These are phyloP conservation scores for Palythoa caribaeorum DNA, from an alignment of 92 coral and sea anemone species.

Conservation along the genomic window DNA sequence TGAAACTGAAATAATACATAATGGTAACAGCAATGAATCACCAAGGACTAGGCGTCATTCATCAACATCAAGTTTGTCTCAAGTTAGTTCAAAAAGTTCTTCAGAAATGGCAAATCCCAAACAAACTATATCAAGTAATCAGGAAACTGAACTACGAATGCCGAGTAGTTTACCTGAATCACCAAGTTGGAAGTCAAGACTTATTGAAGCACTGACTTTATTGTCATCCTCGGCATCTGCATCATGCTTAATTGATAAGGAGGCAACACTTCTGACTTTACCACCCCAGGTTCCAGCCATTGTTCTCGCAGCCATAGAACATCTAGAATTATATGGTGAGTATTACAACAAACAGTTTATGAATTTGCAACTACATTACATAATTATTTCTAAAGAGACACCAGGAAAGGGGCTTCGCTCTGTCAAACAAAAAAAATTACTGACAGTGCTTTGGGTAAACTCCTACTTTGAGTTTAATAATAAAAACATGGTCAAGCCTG, in stretches of 20 bases:
- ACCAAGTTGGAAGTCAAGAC: conserved; percentile 89
- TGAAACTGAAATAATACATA: conserved; percentile 53
- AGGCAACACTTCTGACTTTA: conserved; percentile 68
- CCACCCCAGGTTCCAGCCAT: conserved; percentile 95
- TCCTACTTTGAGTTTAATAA: no score
- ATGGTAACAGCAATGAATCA: conserved; percentile 57
- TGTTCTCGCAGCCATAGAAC: conserved; percentile 87
- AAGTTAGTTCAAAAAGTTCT: conserved; percentile 66
- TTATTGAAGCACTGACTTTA: conserved; percentile 93
- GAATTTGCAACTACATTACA: no score
- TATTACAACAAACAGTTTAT: background rate
- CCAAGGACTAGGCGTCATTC: conserved; percentile 79
- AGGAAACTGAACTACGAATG: conserved; percentile 34
- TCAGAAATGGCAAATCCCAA: conserved; percentile 54
- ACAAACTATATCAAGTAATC: conserved; percentile 37
- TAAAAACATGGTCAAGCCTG: no score
- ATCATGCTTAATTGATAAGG: conserved; percentile 90
- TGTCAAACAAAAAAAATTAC: no score
- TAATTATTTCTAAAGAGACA: no score
- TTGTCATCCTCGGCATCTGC: conserved; percentile 95
- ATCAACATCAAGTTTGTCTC: conserved; percentile 77
- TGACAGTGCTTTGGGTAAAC: no score
- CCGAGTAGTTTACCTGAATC: conserved; percentile 72
- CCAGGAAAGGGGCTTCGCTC: no score
- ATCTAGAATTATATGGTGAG: conserved; percentile 92